Evolutionary conservation across 2,797 vertebrate species (phyloP).

Genomic region (Takifugu rubripes): DNA sequence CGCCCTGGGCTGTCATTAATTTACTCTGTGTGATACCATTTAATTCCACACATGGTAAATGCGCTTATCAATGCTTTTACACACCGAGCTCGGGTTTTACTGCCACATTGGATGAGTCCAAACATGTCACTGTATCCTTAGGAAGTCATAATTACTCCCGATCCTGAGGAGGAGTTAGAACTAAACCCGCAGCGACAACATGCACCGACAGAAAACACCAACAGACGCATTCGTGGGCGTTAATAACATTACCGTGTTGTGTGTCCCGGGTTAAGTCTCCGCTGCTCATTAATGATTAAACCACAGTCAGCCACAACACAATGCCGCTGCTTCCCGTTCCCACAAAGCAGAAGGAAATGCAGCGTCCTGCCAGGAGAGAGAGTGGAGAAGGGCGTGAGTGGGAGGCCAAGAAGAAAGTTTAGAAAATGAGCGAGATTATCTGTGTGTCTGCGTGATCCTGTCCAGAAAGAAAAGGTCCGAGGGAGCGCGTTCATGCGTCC

Average conservation of each 20-base stretch:
- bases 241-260: constrained; percentile 41
- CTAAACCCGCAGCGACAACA: constrained; percentile 23
- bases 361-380: constrained; percentile 60
- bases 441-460: constrained; percentile 42
- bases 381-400: background rate
- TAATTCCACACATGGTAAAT: constrained; percentile 1
- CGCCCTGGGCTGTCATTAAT: constrained; percentile 11
- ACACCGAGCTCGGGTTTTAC: background rate
- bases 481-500: no score
- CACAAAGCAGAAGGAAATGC: constrained; percentile 71
- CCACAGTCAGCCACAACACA: constrained; percentile 64
- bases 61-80: background rate
- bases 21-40: constrained; percentile 6
- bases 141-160: constrained; percentile 6
- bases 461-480: constrained; percentile 20
- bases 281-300: constrained; percentile 72
- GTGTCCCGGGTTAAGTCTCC: constrained; percentile 36
- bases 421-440: constrained; percentile 30
- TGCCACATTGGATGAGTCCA: constrained; percentile 3
- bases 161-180: background rate
- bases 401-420: constrained; percentile 54
- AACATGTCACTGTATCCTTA: constrained; percentile 9
- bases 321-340: constrained; percentile 75
- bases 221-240: constrained; percentile 9
- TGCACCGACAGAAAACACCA: background rate